Base-by-base conservation (phyloP, 2,888 invertebrate genomes). In the Diaperis boleti region DNA sequence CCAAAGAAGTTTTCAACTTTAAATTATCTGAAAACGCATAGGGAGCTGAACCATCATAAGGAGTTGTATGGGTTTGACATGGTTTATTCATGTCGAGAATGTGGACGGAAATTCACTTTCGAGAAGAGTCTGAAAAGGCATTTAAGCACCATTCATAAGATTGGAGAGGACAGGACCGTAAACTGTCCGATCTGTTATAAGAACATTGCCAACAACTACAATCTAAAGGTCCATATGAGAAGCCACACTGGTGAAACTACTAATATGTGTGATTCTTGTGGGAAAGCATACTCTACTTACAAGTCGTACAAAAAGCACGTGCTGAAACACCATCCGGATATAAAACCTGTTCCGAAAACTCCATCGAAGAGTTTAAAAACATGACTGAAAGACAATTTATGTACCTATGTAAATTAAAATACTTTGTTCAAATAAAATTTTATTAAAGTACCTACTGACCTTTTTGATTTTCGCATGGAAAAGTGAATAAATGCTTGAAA, bases 151-250 rank as follows among this genome's bases (percentile, higher is more conserved):
- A 75, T 78, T 11, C 79, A 79, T 41, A 68, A 73, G 37, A 72
- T 78, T 11, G 78, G 78, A 1, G 70, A 69, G 31, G 72, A 75
- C 56, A 68, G 70, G 15, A 65, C 59, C 13, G 71, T 71, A 5
- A 7, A 49, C 35, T 78, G 78, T 55, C 68, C 71, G 0, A 66
- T 77, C 17, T 78, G 78, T 55, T 59, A 64, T 1, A 78, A 78
- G 62, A 56, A 72, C 1, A 75, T 78, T 3, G 73, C 77, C 3
- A 78, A 78, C 61, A 72, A 71, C 49, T 76, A 77, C 63, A 77
- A 76, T 60, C 69, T 78, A 41, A 78, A 75, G 49, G 66, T 76
- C 65, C 78, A 78, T 64, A 77, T 78, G 75, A 68, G 75, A 22
- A 68, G 71, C 11, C 78, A 78, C 35, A 77, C 76, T 1, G 76